These are phyloP conservation scores for Megathymus violae DNA, from an alignment of 1,140 invertebrate genomes.

Conservation along the genomic window DNA sequence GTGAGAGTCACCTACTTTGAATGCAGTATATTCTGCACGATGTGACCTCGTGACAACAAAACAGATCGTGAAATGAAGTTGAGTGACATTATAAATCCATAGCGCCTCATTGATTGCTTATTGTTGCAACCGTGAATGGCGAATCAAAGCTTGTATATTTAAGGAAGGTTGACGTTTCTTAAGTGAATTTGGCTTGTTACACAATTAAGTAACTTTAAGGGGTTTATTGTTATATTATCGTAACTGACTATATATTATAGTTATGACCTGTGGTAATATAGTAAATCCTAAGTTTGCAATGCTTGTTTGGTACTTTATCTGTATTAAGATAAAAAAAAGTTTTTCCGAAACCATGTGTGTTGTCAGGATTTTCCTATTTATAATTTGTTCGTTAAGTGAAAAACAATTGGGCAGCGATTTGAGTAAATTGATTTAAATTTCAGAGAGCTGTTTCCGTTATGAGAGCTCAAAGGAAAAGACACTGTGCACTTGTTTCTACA, in stretches of 20 bases:
- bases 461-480: too few relatives aligned
- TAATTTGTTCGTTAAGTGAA: too few relatives aligned
- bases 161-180: background rate
- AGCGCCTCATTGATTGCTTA: slow-evolving; percentile 66
- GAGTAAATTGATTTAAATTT: too few relatives aligned
- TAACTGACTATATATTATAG: too few relatives aligned
- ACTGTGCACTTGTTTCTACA: too few relatives aligned
- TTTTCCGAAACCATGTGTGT: too few relatives aligned
- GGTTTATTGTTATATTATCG: background rate
- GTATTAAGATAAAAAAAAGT: too few relatives aligned
- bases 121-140: slow-evolving; percentile 68
- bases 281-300: background rate
- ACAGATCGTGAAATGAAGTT: slow-evolving; percentile 44
- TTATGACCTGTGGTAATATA: background rate
- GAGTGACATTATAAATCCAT: slow-evolving; percentile 49
- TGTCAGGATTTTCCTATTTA: too few relatives aligned
- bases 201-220: background rate
- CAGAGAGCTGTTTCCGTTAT: too few relatives aligned
- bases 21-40: background rate
- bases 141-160: slow-evolving; percentile 61
- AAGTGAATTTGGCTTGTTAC: slow-evolving; percentile 9
- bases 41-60: background rate
- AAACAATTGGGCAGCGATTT: too few relatives aligned
- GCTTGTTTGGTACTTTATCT: too few relatives aligned
- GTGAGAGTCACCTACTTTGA: slow-evolving; percentile 4